A percentile compares a stretch with the other conserved stretches of the same genome.
Evolutionary conservation across 1,140 invertebrate species (phyloP).

Genomic region (Acromyrmex heyeri): DNA sequence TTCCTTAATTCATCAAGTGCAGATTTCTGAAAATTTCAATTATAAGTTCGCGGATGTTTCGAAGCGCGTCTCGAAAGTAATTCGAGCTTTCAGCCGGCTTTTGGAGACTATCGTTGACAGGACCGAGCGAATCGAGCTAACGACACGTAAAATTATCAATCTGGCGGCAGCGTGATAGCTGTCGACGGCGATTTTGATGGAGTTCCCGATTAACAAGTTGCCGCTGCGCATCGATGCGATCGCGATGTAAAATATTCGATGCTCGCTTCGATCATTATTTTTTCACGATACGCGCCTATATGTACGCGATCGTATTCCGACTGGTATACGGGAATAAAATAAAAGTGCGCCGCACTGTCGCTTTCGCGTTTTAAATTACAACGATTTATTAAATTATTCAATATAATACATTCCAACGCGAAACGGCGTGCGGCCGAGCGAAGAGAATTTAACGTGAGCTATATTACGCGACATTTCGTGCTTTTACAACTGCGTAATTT

Average conservation of each 20-base stretch:
- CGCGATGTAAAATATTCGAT: conserved; percentile 44
- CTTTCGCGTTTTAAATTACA: conserved; percentile 56
- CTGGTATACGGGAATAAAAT: conserved; percentile 22
- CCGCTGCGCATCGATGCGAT: conserved; percentile 29
- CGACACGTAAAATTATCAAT: conserved; percentile 63
- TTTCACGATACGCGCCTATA: conserved; percentile 20
- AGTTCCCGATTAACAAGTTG: conserved; percentile 45
- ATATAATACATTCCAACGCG: conserved; percentile 32
- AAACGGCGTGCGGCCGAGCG: conserved; percentile 8
- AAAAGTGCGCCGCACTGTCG: conserved; percentile 40
- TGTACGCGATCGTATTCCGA: background rate
- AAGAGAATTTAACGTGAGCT: conserved; percentile 51
- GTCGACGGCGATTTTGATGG: conserved; percentile 37
- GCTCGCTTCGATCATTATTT: conserved; percentile 46
- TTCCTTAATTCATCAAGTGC: conserved; percentile 12
- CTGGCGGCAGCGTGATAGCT: conserved; percentile 6
- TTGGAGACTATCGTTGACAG: background rate
- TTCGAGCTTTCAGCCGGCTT: conserved; percentile 18
- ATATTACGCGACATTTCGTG: conserved; percentile 21
- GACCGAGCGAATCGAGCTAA: conserved; percentile 33
- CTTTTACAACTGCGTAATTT: conserved; percentile 31
- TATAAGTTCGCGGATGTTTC: background rate
- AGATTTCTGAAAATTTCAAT: background rate
- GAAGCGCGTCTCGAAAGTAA: conserved; percentile 7
- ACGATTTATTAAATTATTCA: conserved; percentile 62